A percentile compares a stretch with the other conserved stretches of the same genome.
phyloP scores from a whole-genome alignment of 2,797 vertebrate species.

The Sebastiscus tertius region DNA sequence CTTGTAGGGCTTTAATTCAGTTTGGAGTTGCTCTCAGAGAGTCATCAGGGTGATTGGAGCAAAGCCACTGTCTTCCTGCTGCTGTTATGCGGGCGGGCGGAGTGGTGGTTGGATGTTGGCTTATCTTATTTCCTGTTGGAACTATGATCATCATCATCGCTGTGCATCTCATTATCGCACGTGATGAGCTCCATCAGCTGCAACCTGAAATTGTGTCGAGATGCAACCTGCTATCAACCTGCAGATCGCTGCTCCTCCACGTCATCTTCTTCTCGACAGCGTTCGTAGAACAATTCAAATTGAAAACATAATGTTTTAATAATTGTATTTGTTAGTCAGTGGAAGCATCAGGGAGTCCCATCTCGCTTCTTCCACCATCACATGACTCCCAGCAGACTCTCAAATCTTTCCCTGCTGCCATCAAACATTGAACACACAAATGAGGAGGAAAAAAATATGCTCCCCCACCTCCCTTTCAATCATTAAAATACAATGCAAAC shows the following conservation, averaged over 20 bases:
- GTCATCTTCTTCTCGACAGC: not conserved
- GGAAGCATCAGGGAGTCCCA: slow-evolving; percentile 41
- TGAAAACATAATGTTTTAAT: not conserved
- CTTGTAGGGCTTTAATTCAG: slow-evolving; percentile 53
- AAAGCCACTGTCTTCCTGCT: slow-evolving; percentile 48
- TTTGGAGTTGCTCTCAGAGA: slow-evolving; percentile 52
- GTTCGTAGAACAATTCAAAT: slow-evolving; percentile 7
- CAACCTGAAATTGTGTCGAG: slow-evolving; percentile 57
- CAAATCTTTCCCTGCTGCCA: slow-evolving; percentile 19
- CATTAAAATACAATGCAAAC: slow-evolving; percentile 16
- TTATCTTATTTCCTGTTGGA: slow-evolving; percentile 63
- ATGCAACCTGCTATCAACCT: slow-evolving; percentile 57
- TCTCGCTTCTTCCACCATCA: slow-evolving; percentile 29
- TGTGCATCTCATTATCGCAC: slow-evolving; percentile 57
- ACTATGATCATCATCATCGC: slow-evolving; percentile 63
- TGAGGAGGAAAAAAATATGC: slow-evolving; percentile 1
- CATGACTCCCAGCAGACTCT: slow-evolving; percentile 36
- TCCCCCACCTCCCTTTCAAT: not conserved
- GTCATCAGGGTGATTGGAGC: slow-evolving; percentile 43
- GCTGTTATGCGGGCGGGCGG: slow-evolving; percentile 16
- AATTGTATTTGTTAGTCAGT: slow-evolving; percentile 11
- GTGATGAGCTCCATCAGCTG: slow-evolving; percentile 65
- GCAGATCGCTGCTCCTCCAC: slow-evolving; percentile 4
- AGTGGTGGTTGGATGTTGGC: slow-evolving; percentile 50
- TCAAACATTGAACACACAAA: slow-evolving; percentile 22